Base-by-base conservation (phyloP, 2,888 invertebrate species). In the Nomada fabriciana region DNA sequence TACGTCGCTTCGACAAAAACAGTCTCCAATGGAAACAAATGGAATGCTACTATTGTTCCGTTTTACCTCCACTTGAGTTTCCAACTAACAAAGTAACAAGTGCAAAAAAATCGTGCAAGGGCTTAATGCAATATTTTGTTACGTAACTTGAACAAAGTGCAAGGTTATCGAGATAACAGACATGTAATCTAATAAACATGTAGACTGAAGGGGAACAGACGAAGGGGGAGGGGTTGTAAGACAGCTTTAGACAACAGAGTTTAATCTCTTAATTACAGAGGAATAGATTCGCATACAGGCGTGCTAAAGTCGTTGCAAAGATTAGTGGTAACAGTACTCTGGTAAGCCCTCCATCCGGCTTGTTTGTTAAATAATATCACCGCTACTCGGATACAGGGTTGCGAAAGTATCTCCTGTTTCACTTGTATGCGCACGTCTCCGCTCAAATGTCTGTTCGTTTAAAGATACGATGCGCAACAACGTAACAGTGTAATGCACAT, bases 331-430 rank as follows among this genome's bases (percentile, higher is more conserved):
- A 93, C 89, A 88, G 67, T 91, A 93, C 86, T 85, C 91, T 82
- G 80, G 76, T 93, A 92, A 93, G 89, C 89, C 89, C 80, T 76
- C 88, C 93, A 93, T 93, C 93, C 93, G 93, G 93, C 92, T 93
- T 93, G 93, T 93, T 93, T 92, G 92, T 91, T 93, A 92, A 93
- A 93, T 93, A 93, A 93, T 93, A 93, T 93, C 90, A 92, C 91
- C 90, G 91, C 84, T 76, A 84, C 63, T 80, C 79, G 74, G 76
- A 65, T 71, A 78, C 59, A 65, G 80, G 65, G 75, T 81, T 80
- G 82, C 78, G 79, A 82, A 82, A 83, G 85, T 80, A 64, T 83
- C 78, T 85, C 83, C 53, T 60, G 84, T 78, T 76, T 63, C 57
- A 53, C 65, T 59, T 36, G 59, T 50, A 43, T 60, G 59, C 25